Evolutionary conservation across 2,113 vertebrate genomes (phyloP).

Genomic region (Cariama cristata): DNA sequence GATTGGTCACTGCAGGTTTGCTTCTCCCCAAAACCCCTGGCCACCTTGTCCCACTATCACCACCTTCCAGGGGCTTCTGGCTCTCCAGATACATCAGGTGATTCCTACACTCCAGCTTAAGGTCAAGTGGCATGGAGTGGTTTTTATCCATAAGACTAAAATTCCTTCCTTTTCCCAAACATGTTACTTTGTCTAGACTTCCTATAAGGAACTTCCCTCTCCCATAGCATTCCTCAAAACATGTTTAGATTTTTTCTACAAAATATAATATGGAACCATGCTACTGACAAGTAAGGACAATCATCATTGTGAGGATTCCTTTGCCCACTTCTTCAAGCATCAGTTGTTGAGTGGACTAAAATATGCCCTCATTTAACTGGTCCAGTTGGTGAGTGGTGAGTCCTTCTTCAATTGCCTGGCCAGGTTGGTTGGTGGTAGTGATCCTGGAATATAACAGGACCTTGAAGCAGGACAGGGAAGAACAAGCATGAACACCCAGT

Average conservation of each 20-base stretch:
- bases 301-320: not conserved
- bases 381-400: not conserved
- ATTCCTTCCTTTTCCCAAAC: not conserved
- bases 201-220: not conserved
- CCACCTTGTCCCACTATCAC: not conserved
- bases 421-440: not conserved
- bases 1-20: not conserved
- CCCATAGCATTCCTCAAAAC: not conserved
- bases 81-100: not conserved
- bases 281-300: not conserved
- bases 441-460: not conserved
- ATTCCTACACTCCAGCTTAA: not conserved
- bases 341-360: not conserved
- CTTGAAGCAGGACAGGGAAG: not conserved
- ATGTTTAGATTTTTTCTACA: not conserved
- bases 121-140: not conserved
- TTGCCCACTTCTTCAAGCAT: not conserved
- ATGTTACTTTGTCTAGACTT: not conserved
- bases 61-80: not conserved
- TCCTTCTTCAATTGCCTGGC: not conserved
- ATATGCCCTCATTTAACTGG: not conserved
- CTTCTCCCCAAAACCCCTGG: not conserved
- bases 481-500: not conserved
- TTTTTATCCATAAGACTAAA: not conserved
- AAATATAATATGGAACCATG: accelerated